These are phyloP conservation scores for Perdita meconis DNA, from an alignment of 2,888 invertebrate genomes.

Conservation along the genomic window DNA sequence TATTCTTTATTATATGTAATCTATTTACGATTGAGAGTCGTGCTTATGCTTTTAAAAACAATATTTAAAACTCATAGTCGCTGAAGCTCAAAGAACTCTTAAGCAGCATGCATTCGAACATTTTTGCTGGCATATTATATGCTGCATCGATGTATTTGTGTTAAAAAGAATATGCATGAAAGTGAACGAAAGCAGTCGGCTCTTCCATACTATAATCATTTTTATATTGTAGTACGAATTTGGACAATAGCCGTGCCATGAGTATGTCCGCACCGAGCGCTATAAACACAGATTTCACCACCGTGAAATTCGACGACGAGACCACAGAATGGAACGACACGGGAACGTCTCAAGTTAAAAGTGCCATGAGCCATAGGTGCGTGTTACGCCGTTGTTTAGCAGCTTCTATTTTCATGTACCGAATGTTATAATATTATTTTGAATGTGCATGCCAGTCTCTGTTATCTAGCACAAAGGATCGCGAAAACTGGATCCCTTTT, in stretches of 20 bases:
- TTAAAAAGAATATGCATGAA: slow-evolving; percentile 60
- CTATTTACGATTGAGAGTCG: slow-evolving; percentile 22
- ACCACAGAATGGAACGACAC: slow-evolving; percentile 83
- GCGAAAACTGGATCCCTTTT: slow-evolving; percentile 63
- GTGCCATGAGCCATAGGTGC: slow-evolving; percentile 81
- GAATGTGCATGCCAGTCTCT: slow-evolving; percentile 73
- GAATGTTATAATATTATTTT: slow-evolving; percentile 43
- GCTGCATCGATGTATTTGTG: slow-evolving; percentile 65
- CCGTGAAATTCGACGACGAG: slow-evolving; percentile 89
- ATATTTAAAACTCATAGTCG: slow-evolving; percentile 24
- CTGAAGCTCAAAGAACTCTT: slow-evolving; percentile 19
- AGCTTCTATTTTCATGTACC: neutral
- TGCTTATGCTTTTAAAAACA: slow-evolving; percentile 47
- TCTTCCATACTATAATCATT: slow-evolving; percentile 16
- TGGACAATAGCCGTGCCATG: slow-evolving; percentile 90
- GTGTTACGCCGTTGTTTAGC: slow-evolving; percentile 5
- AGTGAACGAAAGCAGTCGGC: neutral
- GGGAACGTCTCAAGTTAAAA: slow-evolving; percentile 80
- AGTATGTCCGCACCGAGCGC: slow-evolving; percentile 95
- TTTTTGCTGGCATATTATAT: slow-evolving; percentile 66
- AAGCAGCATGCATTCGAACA: slow-evolving; percentile 59
- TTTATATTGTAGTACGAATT: slow-evolving; percentile 86
- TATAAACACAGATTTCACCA: slow-evolving; percentile 90
- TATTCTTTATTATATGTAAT: slow-evolving; percentile 32
- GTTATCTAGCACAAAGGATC: slow-evolving; percentile 63